phyloP scores from a whole-genome alignment of 2,797 vertebrate species.

The Oryzias dopingdopingensis region DNA sequence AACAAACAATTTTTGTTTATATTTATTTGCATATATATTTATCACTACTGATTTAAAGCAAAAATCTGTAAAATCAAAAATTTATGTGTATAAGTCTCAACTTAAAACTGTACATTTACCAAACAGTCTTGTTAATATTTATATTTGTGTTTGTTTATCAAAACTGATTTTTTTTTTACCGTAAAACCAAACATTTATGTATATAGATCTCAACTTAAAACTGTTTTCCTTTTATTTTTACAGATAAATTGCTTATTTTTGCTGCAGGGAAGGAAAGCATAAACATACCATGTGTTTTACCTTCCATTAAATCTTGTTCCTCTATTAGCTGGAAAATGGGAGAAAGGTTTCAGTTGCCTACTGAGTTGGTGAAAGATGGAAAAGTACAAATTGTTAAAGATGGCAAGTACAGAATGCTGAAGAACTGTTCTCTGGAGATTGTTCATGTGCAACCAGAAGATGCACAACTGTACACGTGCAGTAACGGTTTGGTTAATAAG shows the following conservation, averaged over 20 bases:
- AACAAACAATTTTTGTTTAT: too few species aligned
- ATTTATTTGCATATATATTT: too few species aligned
- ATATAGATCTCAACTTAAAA: too few species aligned
- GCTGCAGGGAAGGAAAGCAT: conserved; percentile 31
- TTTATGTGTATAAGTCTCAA: too few species aligned
- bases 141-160: too few species aligned
- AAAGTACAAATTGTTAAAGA: neutral
- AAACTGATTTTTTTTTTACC: too few species aligned
- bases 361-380: conserved; percentile 41
- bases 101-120: too few species aligned
- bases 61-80: too few species aligned
- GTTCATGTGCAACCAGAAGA: conserved; percentile 9
- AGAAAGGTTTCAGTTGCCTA: fast-evolving
- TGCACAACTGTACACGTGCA: conserved; percentile 48
- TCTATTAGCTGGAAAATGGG: conserved; percentile 45
- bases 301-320: conserved; percentile 34
- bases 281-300: conserved; percentile 47
- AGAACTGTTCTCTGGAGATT: conserved; percentile 61
- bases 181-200: too few species aligned
- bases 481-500: conserved; percentile 17
- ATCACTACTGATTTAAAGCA: too few species aligned
- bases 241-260: conserved; percentile 30
- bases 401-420: conserved; percentile 15
- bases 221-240: neutral
- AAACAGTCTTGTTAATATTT: too few species aligned